These are phyloP conservation scores for Myocastor coypus DNA, from an alignment of 2,113 vertebrate genomes.

Conservation along the genomic window DNA sequence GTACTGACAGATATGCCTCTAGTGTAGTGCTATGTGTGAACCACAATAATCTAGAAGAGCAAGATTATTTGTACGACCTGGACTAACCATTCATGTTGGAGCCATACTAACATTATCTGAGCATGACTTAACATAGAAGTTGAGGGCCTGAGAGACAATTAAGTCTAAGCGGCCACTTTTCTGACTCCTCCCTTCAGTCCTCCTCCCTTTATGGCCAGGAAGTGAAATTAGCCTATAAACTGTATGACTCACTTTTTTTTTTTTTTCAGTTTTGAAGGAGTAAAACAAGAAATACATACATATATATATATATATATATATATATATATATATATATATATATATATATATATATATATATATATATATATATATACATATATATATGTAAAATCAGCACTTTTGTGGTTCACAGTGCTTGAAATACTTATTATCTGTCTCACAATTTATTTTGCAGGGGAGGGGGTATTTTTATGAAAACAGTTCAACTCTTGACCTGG, in stretches of 20 bases:
- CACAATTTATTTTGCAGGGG: background rate
- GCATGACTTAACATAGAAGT: background rate
- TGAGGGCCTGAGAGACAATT: background rate
- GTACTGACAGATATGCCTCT: background rate
- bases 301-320: too few relatives aligned
- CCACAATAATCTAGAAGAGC: background rate
- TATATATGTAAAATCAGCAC: background rate
- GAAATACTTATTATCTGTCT: slow-evolving; percentile 20
- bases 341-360: background rate
- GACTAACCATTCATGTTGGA: background rate
- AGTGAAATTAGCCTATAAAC: background rate
- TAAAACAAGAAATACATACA: background rate
- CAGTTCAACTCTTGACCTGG: background rate
- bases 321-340: too few relatives aligned
- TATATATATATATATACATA: too few relatives aligned
- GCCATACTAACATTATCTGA: background rate
- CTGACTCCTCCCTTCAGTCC: background rate
- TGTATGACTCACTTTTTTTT: background rate
- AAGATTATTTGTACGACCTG: background rate
- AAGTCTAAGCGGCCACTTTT: background rate
- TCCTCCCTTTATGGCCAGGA: background rate
- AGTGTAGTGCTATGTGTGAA: background rate
- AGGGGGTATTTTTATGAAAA: background rate
- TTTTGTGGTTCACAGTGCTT: background rate
- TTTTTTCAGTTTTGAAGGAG: slow-evolving; percentile 31